Percentiles rank a stretch among this genome's conserved stretches.
These are phyloP conservation scores for Nematostella vectensis DNA, from an alignment of 92 coral and sea anemone genomes.

Conservation along the genomic window DNA sequence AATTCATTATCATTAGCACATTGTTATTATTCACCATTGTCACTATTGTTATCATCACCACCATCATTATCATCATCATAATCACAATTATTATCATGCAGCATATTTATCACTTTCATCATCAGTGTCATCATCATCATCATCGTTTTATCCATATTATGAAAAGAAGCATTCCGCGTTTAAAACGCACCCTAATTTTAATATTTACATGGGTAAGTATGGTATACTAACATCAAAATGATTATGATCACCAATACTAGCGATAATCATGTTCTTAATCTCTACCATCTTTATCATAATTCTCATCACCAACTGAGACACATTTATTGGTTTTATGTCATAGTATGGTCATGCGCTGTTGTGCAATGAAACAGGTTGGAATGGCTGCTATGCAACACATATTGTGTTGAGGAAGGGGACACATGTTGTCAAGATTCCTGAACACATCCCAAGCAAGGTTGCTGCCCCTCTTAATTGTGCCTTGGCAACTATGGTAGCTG, in stretches of 20 bases:
- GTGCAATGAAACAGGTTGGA: constrained; percentile 60
- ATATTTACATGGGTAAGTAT: no score
- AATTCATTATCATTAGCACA: no score
- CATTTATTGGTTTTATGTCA: no score
- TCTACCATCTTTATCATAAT: not conserved
- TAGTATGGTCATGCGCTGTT: constrained; percentile 79
- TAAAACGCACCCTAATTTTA: no score
- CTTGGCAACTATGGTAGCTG: constrained; percentile 90
- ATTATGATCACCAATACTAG: not conserved
- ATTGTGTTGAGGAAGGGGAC: constrained; percentile 83
- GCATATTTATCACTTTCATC: not conserved
- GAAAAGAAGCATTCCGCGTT: no score
- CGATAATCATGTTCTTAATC: not conserved
- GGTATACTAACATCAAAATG: not conserved
- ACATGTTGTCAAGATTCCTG: constrained; percentile 75
- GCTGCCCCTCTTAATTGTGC: constrained; percentile 96
- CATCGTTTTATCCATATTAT: no score
- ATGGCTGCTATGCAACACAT: constrained; percentile 93
- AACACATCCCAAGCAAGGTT: constrained; percentile 42
- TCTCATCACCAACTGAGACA: not conserved
- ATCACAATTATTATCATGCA: not conserved
- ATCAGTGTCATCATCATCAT: not conserved
- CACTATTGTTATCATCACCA: no score
- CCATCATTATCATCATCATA: constrained; percentile 1
- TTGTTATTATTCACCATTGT: no score